Percentiles rank a stretch among this genome's conserved stretches.
Conservation (phyloP, 2,888 invertebrate genomes). For the Polietes domitor region DNA sequence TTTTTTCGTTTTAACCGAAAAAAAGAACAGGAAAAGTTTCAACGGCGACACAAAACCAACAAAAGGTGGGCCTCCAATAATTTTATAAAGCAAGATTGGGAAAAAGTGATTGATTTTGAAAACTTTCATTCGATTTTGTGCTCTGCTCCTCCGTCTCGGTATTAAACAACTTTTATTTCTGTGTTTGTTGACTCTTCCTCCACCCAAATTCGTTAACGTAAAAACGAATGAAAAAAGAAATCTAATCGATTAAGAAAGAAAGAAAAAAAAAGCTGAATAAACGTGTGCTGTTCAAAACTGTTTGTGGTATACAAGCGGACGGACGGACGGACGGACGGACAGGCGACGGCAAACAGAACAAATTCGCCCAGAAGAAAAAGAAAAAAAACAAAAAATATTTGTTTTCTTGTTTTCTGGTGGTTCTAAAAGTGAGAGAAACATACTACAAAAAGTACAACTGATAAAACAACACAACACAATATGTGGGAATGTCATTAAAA, state of each 20-base stretch:
- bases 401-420: slow-evolving; percentile 10
- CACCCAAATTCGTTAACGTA: slow-evolving; percentile 15
- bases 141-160: background rate
- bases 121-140: slow-evolving; percentile 1
- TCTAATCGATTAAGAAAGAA: slow-evolving; percentile 32
- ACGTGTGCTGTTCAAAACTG: slow-evolving; percentile 4
- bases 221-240: slow-evolving; percentile 28
- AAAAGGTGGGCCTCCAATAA: slow-evolving; percentile 56
- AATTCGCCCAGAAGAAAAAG: slow-evolving; percentile 13
- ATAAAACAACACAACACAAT: background rate
- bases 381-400: slow-evolving; percentile 18
- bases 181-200: slow-evolving; percentile 16
- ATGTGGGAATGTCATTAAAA: background rate
- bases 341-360: background rate
- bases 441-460: background rate
- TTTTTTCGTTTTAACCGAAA: slow-evolving; percentile 14
- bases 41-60: slow-evolving; percentile 29
- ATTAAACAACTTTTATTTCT: slow-evolving; percentile 13
- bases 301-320: slow-evolving; percentile 4
- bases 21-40: slow-evolving; percentile 12
- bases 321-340: background rate
- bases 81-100: background rate
- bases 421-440: background rate
- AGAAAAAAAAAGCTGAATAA: slow-evolving; percentile 29
- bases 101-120: slow-evolving; percentile 15